phyloP scores from a whole-genome alignment of 2,797 vertebrate genomes.

The Sebastes nivosus region DNA sequence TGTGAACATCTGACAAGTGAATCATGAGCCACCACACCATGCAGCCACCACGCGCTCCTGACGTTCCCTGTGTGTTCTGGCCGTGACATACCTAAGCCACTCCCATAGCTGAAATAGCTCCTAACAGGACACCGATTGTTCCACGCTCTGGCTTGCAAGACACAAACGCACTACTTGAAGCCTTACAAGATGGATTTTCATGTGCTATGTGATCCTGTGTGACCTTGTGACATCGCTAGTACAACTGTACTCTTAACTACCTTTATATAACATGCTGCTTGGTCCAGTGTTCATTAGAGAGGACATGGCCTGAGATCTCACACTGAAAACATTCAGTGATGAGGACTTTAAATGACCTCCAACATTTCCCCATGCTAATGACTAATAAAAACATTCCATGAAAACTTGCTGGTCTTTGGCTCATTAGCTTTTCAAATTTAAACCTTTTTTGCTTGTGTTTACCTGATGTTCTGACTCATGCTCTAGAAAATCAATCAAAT shows the following conservation, averaged over 20 bases:
- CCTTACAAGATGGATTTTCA: too few species aligned
- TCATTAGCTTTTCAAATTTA: conserved; percentile 27
- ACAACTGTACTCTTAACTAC: neutral
- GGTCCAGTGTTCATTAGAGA: conserved; percentile 10
- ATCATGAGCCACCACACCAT: too few species aligned
- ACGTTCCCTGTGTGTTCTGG: too few species aligned
- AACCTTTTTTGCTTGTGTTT: neutral
- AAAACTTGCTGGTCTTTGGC: conserved; percentile 1
- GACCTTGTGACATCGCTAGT: too few species aligned
- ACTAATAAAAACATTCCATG: conserved; percentile 6
- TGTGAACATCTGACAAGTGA: too few species aligned
- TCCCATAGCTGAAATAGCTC: too few species aligned
- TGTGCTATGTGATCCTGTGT: too few species aligned
- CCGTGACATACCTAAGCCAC: too few species aligned
- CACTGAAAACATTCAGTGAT: neutral
- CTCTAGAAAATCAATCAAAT: conserved; percentile 25
- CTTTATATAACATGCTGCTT: neutral
- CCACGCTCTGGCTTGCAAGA: too few species aligned
- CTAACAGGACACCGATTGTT: too few species aligned
- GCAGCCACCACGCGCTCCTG: too few species aligned
- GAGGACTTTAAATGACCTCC: conserved; percentile 18
- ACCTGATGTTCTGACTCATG: conserved; percentile 8
- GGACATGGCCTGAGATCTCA: neutral
- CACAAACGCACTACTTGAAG: too few species aligned
- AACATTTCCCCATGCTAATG: neutral